Conservation (phyloP, 2,888 invertebrate genomes). For the Polyommatus icarus region DNA sequence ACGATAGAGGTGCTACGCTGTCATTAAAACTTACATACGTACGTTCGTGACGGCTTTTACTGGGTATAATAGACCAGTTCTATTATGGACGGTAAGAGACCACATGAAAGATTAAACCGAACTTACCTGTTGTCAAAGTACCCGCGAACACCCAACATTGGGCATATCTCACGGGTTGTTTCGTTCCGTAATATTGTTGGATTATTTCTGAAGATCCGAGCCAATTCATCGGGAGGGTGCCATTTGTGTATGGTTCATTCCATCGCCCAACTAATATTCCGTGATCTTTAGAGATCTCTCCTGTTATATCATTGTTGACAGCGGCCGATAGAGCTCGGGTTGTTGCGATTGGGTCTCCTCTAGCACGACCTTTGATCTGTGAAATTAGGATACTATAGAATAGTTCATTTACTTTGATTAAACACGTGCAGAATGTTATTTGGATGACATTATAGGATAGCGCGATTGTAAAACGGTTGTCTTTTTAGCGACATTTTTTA, state of each 20-base stretch:
- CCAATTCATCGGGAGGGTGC: neutral
- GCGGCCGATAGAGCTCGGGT: conserved; percentile 5
- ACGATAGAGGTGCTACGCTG: no score
- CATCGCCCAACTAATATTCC: conserved; percentile 3
- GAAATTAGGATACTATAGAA: neutral
- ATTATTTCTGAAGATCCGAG: conserved; percentile 11
- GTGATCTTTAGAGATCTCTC: neutral
- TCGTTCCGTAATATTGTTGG: neutral
- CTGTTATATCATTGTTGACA: neutral
- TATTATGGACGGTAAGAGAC: no score
- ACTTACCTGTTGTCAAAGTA: conserved; percentile 14
- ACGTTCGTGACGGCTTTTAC: neutral
- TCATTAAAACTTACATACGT: neutral
- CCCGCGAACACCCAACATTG: conserved; percentile 22
- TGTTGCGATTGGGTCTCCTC: neutral
- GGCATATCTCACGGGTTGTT: neutral
- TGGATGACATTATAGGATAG: no score
- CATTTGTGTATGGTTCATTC: neutral
- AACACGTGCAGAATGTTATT: no score
- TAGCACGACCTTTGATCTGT: conserved; percentile 10
- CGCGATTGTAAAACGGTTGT: no score
- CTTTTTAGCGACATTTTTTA: no score
- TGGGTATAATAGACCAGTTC: no score
- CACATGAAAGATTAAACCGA: no score
- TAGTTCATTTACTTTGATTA: neutral